Evolutionary conservation across 2,888 invertebrate genomes (phyloP).

Genomic region (Tenthredo distinguenda): DNA sequence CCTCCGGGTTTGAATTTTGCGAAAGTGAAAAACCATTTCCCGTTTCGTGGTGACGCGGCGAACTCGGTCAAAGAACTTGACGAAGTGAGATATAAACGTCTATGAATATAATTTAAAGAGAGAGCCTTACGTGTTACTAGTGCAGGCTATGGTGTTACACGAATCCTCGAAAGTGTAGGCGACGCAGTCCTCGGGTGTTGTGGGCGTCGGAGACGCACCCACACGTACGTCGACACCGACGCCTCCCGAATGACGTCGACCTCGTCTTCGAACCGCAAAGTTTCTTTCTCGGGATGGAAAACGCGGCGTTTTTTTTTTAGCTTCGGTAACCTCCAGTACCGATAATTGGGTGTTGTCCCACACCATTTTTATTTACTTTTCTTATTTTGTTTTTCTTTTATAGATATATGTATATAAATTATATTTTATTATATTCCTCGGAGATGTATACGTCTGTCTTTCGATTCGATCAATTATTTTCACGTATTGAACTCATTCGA

Average conservation of each 20-base stretch:
- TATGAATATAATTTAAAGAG: not conserved
- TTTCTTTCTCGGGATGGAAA: slow-evolving; percentile 86
- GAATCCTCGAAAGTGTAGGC: slow-evolving; percentile 47
- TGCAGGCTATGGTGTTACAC: slow-evolving; percentile 6
- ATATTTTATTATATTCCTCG: too few relatives aligned
- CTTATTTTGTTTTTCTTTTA: not conserved
- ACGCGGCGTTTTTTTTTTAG: slow-evolving; percentile 81
- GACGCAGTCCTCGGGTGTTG: slow-evolving; percentile 64
- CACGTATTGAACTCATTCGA: not conserved
- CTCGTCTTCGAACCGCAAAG: slow-evolving; percentile 83
- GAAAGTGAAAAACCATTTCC: not conserved
- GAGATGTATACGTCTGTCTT: not conserved
- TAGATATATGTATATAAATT: not conserved
- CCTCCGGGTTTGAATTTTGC: not conserved
- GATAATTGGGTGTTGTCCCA: slow-evolving; percentile 71
- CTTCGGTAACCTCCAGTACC: slow-evolving; percentile 74
- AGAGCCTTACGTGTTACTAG: slow-evolving; percentile 39
- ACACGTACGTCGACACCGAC: slow-evolving; percentile 73
- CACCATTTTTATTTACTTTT: slow-evolving; percentile 62
- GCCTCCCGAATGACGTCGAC: slow-evolving; percentile 65
- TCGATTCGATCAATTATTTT: not conserved
- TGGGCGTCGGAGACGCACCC: slow-evolving; percentile 78
- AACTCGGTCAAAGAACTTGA: not conserved
- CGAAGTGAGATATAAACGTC: not conserved
- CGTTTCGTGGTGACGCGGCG: not conserved